These are phyloP conservation scores for Scaptodrosophila lebanonensis DNA, from an alignment of 1,140 invertebrate genomes.

Conservation along the genomic window DNA sequence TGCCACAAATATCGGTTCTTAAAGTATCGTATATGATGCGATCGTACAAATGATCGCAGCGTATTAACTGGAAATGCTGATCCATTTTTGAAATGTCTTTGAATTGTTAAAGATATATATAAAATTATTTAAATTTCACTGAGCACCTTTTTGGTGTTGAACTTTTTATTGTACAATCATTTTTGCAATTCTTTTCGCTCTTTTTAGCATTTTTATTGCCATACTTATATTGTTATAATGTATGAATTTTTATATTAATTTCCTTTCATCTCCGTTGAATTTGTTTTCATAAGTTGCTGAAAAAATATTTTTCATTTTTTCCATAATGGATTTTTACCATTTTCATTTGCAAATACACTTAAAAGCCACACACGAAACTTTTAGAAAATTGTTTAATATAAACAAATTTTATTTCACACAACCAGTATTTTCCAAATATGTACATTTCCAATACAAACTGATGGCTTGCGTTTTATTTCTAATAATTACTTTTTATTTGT, in stretches of 20 bases:
- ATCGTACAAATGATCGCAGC: slow-evolving; percentile 46
- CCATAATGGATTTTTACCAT: slow-evolving; percentile 13
- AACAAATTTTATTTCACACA: slow-evolving; percentile 63
- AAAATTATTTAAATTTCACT: slow-evolving; percentile 5
- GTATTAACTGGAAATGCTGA: slow-evolving; percentile 44
- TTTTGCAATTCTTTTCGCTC: no score
- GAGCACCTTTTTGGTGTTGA: slow-evolving; percentile 15
- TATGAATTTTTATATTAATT: no score
- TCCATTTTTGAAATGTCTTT: slow-evolving; percentile 33
- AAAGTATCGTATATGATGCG: slow-evolving; percentile 47
- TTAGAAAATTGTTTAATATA: slow-evolving; percentile 53
- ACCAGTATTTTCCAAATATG: slow-evolving; percentile 23
- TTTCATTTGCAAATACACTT: slow-evolving; percentile 26
- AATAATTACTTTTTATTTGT: slow-evolving; percentile 55
- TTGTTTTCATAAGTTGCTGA: no score
- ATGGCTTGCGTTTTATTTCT: slow-evolving; percentile 39
- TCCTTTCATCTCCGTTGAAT: no score
- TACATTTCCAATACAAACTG: slow-evolving; percentile 4
- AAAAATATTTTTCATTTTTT: slow-evolving; percentile 1
- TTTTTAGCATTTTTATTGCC: no score
- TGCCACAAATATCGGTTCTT: slow-evolving; percentile 55
- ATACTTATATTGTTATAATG: no score
- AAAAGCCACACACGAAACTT: slow-evolving; percentile 33
- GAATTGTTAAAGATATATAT: slow-evolving; percentile 21
- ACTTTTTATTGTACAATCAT: background rate